Base-by-base conservation (phyloP, 1,140 invertebrate species). In the Zaprionus taronus region DNA sequence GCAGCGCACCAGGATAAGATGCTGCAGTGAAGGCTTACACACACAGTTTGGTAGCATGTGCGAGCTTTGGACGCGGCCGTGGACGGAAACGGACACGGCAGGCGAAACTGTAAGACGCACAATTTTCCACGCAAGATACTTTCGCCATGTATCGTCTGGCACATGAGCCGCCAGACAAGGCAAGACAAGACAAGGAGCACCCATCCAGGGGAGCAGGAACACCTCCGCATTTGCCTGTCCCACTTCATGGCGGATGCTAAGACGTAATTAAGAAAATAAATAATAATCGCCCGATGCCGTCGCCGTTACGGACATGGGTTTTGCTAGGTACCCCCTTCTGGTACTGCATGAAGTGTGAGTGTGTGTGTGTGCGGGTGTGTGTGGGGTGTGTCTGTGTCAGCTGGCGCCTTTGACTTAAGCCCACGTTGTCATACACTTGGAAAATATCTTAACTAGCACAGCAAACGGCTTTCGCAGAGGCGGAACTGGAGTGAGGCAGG, bases 191-290 rank as follows among this genome's bases (percentile, higher is more conserved):
- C 31, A 38, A 6, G 51, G 22, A 53, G 12, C 44, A 47, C 7
- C n/a, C n/a, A 47, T 17, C 12, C 36, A 14, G 14, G 4, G 41
- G n/a, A 47, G 41, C 2, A 47, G 41, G 41, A 47, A 47, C 41
- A 47, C 41, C 41, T 47, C 41, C 41, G 53, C 47, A 53, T 62
- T 68, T 49, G 36, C 56, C 51, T 63, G 76, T 74, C 77, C 72
- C 84, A 77, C 81, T 76, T 87, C 72, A 77, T 58, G 79, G 53
- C 66, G 81, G 61, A 84, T 89, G 82, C 62, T 91, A 91, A 91
- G 85, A 91, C 89, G 82, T 89, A 91, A 91, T 91, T 91, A 91
- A 91, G 89, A 91, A 91, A 91, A 91, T 91, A 91, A 91, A 91
- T 91, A 91, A 91, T 91, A 91, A 91, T 89, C 84, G 89, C 82